Conservation (phyloP, 2,797 vertebrate species). For the Schizopygopsis pylzovi region DNA sequence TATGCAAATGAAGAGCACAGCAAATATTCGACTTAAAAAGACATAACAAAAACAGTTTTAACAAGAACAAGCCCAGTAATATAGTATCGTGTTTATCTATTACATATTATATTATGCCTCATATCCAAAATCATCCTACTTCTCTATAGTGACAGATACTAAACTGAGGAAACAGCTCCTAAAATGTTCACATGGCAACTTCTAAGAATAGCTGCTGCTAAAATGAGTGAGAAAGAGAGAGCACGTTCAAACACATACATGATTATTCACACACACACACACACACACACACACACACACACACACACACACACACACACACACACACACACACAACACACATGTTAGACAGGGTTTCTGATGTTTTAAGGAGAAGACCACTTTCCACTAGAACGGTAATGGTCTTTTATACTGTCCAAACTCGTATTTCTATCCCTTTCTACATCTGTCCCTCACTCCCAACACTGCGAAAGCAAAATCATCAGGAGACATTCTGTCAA, state of each 20-base stretch:
- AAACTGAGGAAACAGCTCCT: neutral
- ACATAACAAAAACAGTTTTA: neutral
- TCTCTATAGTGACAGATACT: neutral
- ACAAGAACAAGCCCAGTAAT: neutral
- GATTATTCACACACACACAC: neutral
- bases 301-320: neutral
- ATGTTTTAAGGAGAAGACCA: too few relatives aligned
- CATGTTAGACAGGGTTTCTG: too few relatives aligned
- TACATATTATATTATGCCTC: neutral
- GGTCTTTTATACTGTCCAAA: too few relatives aligned
- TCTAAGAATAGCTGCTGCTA: conserved; percentile 26
- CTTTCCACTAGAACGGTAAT: neutral
- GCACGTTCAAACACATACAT: neutral
- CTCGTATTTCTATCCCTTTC: too few relatives aligned
- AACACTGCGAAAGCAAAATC: conserved; percentile 15
- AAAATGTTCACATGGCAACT: conserved; percentile 12
- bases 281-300: neutral
- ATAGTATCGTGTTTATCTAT: too few relatives aligned
- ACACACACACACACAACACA: neutral
- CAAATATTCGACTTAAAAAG: neutral
- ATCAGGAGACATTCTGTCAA: too few relatives aligned
- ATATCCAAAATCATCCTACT: neutral
- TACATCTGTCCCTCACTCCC: conserved; percentile 7
- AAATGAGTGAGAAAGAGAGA: neutral
- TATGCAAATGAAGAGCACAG: neutral